These are phyloP conservation scores for Apoderus coryli DNA, from an alignment of 2,888 invertebrate species.

Conservation along the genomic window DNA sequence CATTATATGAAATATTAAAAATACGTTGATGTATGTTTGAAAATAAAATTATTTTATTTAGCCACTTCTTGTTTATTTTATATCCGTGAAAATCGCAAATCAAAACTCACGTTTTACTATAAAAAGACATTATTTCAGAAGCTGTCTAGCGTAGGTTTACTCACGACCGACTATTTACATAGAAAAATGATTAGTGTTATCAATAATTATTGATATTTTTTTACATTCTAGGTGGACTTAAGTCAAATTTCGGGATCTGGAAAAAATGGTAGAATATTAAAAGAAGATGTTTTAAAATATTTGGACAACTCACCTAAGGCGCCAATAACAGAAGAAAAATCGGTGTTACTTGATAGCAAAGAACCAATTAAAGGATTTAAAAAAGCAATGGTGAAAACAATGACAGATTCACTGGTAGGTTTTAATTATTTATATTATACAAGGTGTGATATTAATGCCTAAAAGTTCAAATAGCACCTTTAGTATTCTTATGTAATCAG, in stretches of 20 bases:
- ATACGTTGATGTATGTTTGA: too few species aligned
- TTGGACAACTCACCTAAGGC: slow-evolving; percentile 31
- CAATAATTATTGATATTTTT: slow-evolving; percentile 4
- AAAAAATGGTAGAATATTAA: slow-evolving; percentile 78
- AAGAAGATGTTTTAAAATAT: slow-evolving; percentile 79
- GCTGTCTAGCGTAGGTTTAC: too few species aligned
- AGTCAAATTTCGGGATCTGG: slow-evolving; percentile 63
- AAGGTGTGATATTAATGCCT: too few species aligned
- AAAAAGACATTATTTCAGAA: too few species aligned
- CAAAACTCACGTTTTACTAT: background rate
- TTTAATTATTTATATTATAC: too few species aligned
- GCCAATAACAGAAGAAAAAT: slow-evolving; percentile 14
- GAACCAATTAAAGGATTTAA: slow-evolving; percentile 67
- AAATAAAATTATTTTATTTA: too few species aligned
- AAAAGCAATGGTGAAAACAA: slow-evolving; percentile 90
- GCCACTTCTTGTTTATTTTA: too few species aligned
- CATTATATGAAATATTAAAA: too few species aligned
- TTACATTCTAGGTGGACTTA: slow-evolving; percentile 45
- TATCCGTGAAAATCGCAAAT: too few species aligned
- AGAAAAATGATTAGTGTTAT: background rate
- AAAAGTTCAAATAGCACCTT: too few species aligned
- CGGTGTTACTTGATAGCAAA: slow-evolving; percentile 22
- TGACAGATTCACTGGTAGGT: slow-evolving; percentile 71
- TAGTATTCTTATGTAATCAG: too few species aligned
- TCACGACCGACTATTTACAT: too few species aligned